phyloP scores from a whole-genome alignment of 2,888 invertebrate species.

The Bellardia pandia region DNA sequence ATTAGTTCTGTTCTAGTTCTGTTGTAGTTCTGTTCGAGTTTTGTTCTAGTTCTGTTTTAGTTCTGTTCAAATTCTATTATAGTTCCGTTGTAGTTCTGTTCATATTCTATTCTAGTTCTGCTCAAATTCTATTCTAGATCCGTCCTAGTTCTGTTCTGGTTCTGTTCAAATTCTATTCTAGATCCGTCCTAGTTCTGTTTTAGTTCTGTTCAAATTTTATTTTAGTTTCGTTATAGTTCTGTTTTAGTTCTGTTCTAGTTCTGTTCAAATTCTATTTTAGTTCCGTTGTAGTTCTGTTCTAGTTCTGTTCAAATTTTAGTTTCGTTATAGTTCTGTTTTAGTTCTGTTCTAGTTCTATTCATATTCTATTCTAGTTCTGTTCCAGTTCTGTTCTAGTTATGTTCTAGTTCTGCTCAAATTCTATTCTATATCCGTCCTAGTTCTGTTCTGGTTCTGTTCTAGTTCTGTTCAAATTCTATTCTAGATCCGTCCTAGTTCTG shows the following conservation, averaged over 20 bases:
- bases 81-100: too few species aligned
- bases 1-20: too few species aligned
- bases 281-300: background rate
- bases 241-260: background rate
- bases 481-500: background rate
- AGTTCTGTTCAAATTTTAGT: background rate
- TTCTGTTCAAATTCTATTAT: too few species aligned
- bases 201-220: background rate
- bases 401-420: too few species aligned
- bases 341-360: too few species aligned
- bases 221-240: background rate
- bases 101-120: background rate
- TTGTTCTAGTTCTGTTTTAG: too few species aligned
- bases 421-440: background rate
- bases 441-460: background rate
- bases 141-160: background rate
- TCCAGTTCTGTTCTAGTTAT: too few species aligned
- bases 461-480: too few species aligned
- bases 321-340: background rate
- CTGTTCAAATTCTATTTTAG: background rate
- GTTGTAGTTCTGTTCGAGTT: too few species aligned
- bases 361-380: too few species aligned
- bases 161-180: background rate
- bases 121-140: background rate
- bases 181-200: background rate